Evolutionary conservation across 1,140 invertebrate species (phyloP), one percentile per base, ranked within the genome.

Genomic region (Magallana ariakensis): DNA sequence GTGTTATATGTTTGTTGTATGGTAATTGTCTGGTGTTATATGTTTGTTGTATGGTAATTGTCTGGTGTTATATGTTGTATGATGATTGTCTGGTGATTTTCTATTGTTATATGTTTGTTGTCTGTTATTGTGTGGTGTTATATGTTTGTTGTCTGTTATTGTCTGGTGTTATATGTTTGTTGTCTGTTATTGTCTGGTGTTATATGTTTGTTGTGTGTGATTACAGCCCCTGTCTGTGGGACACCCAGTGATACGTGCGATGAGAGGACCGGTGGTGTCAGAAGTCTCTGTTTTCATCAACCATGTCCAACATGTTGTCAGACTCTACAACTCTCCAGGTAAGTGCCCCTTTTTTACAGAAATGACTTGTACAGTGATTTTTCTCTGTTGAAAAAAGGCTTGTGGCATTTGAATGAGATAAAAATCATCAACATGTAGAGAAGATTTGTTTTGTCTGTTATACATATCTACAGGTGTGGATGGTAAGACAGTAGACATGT

Each of bases 261-360:
- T 97, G 19, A 95, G 96, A 90, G 97, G 97, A 33, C 96, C 96
- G 0, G 94, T 97, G 54, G 91, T 96, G 19, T 97, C 97, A 9
- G 96, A 96, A 92, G 97, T 98, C 1, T 96, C 96, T 82, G 96
- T 97, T 0, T 96, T 96, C 83, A 93, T 97, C 33, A 95, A 96
- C 0, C 95, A 96, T 92, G 96, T 98, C 1, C 95, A 96, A 13
- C 98, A 98, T 92, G 96, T 96, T 56, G 96, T 97, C n/a, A 95
- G 95, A 54, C 89, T 98, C 15, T 96, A 96, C 84, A 97, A 97
- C 92, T 92, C 93, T 13, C 91, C 93, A 91, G 93, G 93, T 94
- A 88, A 89, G 82, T 81, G 8, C 5, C 5, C 56, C 33, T 6
- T 22, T 62, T 46, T 5, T 46, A 46, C 33, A 46, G 33, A 46